Evolutionary conservation across 2,113 vertebrate species (phyloP).

Genomic region (Vireo altiloquus): DNA sequence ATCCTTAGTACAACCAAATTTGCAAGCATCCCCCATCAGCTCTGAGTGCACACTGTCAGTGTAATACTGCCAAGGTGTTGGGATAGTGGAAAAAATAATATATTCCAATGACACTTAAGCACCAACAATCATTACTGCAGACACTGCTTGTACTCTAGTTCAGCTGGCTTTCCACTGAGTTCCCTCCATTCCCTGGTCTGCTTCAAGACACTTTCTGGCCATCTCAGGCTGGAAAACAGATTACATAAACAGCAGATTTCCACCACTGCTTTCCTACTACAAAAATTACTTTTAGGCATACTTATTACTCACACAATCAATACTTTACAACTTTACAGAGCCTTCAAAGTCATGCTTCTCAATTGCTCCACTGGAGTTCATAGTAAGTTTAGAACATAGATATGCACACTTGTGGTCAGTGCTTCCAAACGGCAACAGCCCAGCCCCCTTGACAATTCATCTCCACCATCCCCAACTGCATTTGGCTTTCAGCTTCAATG

Average conservation of each 20-base stretch:
- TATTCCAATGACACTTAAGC: not conserved
- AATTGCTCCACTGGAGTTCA: not conserved
- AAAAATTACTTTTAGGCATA: not conserved
- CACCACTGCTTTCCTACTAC: not conserved
- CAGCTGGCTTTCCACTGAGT: not conserved
- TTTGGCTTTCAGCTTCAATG: not conserved
- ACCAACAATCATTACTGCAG: not conserved
- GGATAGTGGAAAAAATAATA: not conserved
- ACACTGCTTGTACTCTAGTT: not conserved
- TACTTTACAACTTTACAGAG: not conserved
- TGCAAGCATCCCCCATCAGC: not conserved
- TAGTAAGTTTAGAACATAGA: fast-evolving
- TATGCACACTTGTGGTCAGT: not conserved
- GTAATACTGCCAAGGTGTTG: not conserved
- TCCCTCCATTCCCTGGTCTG: not conserved
- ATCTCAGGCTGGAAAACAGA: not conserved
- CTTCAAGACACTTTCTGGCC: not conserved
- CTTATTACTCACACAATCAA: not conserved
- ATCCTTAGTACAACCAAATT: not conserved
- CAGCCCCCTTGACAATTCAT: fast-evolving
- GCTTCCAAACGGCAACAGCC: not conserved
- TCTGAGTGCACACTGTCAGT: not conserved
- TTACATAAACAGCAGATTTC: not conserved
- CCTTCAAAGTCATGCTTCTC: not conserved
- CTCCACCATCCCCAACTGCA: not conserved